A percentile compares a stretch with the other conserved stretches of the same genome.
phyloP scores from a whole-genome alignment of 2,113 vertebrate species.

The Oostethus manadensis region DNA sequence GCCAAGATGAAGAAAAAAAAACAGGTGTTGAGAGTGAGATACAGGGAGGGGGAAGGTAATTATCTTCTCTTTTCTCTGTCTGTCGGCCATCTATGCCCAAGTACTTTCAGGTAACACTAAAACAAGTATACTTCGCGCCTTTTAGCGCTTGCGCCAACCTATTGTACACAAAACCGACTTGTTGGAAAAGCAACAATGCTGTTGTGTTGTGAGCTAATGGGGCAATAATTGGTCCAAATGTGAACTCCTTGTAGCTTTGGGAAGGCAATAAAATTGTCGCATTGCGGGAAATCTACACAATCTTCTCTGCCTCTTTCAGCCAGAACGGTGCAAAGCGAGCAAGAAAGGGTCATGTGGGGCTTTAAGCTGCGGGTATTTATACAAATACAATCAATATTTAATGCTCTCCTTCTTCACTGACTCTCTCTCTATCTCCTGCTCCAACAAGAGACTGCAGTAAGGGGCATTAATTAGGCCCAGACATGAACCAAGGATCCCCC shows the following conservation, averaged over 20 bases:
- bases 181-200: constrained; percentile 28
- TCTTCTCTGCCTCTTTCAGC: constrained; percentile 31
- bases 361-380: constrained; percentile 62
- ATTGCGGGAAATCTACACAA: constrained; percentile 50
- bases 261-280: constrained; percentile 46
- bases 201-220: constrained; percentile 34
- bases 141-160: constrained; percentile 27
- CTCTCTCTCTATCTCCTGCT: constrained; percentile 26
- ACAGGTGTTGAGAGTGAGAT: not conserved
- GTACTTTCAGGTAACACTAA: constrained; percentile 2
- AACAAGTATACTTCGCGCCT: constrained; percentile 16
- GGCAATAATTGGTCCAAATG: constrained; percentile 51
- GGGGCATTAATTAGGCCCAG: constrained; percentile 65
- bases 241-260: constrained; percentile 34
- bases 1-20: constrained; percentile 5
- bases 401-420: constrained; percentile 28
- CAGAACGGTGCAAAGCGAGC: constrained; percentile 24
- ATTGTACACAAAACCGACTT: constrained; percentile 28
- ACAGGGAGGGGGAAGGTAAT: constrained; percentile 11
- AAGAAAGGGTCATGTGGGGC: constrained; percentile 43
- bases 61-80: constrained; percentile 14
- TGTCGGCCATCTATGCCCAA: constrained; percentile 15
- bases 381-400: constrained; percentile 71
- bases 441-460: constrained; percentile 57
- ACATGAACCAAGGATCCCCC: constrained; percentile 57